Evolutionary conservation across 2,113 vertebrate species (phyloP).

Genomic region (Halcyon senegalensis): DNA sequence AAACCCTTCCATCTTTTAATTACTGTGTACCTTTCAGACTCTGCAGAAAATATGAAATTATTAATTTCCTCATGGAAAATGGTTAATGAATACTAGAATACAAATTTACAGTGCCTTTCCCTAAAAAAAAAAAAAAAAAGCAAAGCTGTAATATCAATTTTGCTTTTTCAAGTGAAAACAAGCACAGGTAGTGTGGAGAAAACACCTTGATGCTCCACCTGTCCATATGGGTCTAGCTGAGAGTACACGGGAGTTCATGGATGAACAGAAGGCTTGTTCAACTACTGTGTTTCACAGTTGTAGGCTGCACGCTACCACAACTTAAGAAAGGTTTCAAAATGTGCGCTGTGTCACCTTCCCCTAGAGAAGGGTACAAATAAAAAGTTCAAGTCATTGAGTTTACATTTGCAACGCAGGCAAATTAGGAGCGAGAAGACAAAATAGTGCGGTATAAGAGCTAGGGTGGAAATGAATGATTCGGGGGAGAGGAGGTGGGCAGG

Average conservation of each 20-base stretch:
- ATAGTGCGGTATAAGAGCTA: neutral
- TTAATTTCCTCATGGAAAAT: constrained; percentile 31
- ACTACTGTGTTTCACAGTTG: neutral
- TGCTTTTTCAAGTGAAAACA: neutral
- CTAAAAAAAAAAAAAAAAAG: neutral
- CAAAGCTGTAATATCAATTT: neutral
- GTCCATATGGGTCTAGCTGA: neutral
- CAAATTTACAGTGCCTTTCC: neutral
- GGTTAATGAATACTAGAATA: constrained; percentile 36
- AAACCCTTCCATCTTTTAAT: constrained; percentile 38
- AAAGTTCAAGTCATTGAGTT: neutral
- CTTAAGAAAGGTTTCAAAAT: neutral
- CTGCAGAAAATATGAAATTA: constrained; percentile 5
- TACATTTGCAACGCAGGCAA: neutral
- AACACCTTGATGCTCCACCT: neutral
- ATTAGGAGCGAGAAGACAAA: neutral
- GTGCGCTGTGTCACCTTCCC: neutral
- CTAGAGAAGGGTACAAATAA: neutral
- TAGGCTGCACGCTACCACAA: neutral
- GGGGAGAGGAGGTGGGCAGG: neutral
- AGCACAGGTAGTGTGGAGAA: neutral
- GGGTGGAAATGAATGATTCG: neutral
- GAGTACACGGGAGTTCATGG: neutral
- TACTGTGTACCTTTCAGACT: constrained; percentile 15
- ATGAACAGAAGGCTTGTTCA: neutral